Evolutionary conservation across 2,888 invertebrate species (phyloP).

Genomic region (Chymomyza caudatula): DNA sequence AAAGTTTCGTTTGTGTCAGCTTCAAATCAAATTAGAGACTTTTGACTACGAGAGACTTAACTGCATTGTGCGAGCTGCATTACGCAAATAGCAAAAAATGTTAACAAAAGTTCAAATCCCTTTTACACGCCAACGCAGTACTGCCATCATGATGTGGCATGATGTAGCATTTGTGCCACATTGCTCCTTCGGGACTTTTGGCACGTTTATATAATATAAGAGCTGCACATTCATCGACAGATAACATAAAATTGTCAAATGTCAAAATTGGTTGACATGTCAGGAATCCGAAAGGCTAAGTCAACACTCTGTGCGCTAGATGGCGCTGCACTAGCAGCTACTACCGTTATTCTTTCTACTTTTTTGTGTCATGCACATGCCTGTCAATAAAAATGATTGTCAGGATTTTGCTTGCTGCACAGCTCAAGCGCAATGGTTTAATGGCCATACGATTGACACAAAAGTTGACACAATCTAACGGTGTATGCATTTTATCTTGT

Average conservation of each 20-base stretch:
- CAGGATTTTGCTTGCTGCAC: conserved; percentile 11
- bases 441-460: conserved; percentile 55
- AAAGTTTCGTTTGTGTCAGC: neutral
- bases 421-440: conserved; percentile 53
- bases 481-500: neutral
- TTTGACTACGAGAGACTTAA: neutral
- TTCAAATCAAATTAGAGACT: neutral
- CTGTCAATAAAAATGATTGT: conserved; percentile 11
- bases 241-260: conserved; percentile 41
- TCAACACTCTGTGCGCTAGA: conserved; percentile 7
- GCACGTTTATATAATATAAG: neutral
- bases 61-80: neutral
- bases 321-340: neutral
- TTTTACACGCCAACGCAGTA: neutral
- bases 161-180: neutral
- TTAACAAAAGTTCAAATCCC: neutral
- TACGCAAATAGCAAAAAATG: no score
- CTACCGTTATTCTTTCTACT: neutral
- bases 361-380: neutral
- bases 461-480: conserved; percentile 46
- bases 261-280: conserved; percentile 33
- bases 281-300: conserved; percentile 22
- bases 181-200: neutral
- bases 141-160: no score
- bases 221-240: conserved; percentile 16